Evolutionary conservation across 2,888 invertebrate genomes (phyloP).

Genomic region (Phyllotreta striolata): DNA sequence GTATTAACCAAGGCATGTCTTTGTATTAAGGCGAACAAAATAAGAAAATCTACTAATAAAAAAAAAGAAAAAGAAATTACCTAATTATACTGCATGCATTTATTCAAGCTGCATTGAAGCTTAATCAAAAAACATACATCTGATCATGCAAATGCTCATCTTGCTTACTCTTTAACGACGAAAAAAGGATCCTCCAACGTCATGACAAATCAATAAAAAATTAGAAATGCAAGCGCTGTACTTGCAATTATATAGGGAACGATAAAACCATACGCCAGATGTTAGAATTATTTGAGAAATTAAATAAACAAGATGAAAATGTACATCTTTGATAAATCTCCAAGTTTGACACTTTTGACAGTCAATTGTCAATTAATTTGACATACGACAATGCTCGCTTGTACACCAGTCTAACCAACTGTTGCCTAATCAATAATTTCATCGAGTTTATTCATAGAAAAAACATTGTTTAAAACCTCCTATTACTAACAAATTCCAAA

Average conservation of each 20-base stretch:
- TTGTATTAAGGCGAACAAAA: neutral
- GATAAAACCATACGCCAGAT: constrained; percentile 52
- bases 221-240: constrained; percentile 48
- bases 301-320: constrained; percentile 16
- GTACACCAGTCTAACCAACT: neutral
- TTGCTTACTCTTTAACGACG: constrained; percentile 96
- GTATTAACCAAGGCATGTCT: constrained; percentile 7
- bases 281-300: neutral
- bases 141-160: constrained; percentile 43
- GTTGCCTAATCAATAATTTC: neutral
- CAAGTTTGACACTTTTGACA: constrained; percentile 15
- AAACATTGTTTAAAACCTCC: too few relatives aligned
- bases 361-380: constrained; percentile 11
- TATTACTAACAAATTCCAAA: too few relatives aligned
- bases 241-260: constrained; percentile 47
- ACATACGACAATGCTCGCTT: neutral
- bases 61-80: constrained; percentile 38
- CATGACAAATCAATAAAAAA: constrained; percentile 72
- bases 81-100: constrained; percentile 31
- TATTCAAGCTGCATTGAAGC: constrained; percentile 3
- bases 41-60: constrained; percentile 36
- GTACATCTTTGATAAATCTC: constrained; percentile 25
- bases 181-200: constrained; percentile 98
- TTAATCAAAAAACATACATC: constrained; percentile 22
- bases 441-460: neutral